Evolutionary conservation across 2,113 vertebrate genomes (phyloP), one percentile per base, ranked within the genome.

Genomic region (Caranx melampygus): DNA sequence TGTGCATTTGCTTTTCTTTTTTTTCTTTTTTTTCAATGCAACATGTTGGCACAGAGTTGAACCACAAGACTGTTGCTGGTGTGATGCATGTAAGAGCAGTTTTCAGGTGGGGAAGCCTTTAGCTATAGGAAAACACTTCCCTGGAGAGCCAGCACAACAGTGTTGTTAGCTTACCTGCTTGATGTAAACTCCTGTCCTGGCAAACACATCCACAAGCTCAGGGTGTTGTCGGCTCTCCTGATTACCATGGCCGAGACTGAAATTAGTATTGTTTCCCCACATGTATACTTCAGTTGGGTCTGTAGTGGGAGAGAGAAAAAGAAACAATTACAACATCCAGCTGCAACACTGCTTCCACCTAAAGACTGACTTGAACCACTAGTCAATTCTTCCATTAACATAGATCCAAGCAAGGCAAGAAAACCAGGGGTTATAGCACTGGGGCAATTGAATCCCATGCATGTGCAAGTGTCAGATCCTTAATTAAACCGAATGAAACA

Each of bases 261-360:
- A 99, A 92, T 99, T 99, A 70, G 96, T 96, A 80, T 99, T 99
- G 93, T 94, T 96, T 73, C 98, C 98, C 98, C 98, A 99, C 2
- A 96, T 99, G 82, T 98, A 99, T 52, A 98, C 96, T 90, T 99
- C 98, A 0, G 95, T 98, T 64, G 96, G 98, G 94, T 99, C 98
- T 99, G 90, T 86, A 93, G 91, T 12, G 61, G 87, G 74, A 0
- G 83, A 75, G 51, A 26, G 26, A 26, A 81, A 81, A 81, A 81
- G 81, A 87, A 42, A 77, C 31, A 9, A 55, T 82, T 74, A 85
- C 11, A 67, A 60, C 3, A 26, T 33, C 60, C 20, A 75, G 37
- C 37, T 45, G 75, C 9, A 71, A 49, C 57, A 61, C 18, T 44
- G 51, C 26, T 6, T 70, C 11, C n/a, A 21, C 26, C 20, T 35